Evolutionary conservation across 2,888 invertebrate genomes (phyloP).

Genomic region (Tachystola acroxantha): DNA sequence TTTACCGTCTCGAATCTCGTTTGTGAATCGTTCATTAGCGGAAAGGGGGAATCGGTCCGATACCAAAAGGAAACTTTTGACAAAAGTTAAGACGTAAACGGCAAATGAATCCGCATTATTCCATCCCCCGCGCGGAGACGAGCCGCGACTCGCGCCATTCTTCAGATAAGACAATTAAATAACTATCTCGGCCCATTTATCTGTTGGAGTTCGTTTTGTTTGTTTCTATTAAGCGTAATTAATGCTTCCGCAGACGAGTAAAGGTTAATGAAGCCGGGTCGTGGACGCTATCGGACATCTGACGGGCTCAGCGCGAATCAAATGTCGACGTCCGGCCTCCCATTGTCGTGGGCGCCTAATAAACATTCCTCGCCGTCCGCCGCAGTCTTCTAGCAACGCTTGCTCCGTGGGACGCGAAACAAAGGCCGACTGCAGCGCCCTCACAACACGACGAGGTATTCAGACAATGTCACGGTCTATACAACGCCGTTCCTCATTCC

Average conservation of each 20-base stretch:
- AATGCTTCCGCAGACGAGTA: constrained; percentile 52
- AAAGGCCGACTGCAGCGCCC: too few relatives aligned
- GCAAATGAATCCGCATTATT: constrained; percentile 65
- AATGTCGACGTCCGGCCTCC: constrained; percentile 11
- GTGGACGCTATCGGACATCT: constrained; percentile 51
- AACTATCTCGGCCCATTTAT: constrained; percentile 69
- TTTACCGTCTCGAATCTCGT: constrained; percentile 52
- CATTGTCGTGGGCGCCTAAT: constrained; percentile 11
- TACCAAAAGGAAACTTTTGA: constrained; percentile 54
- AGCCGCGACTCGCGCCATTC: constrained; percentile 32
- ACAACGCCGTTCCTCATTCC: constrained; percentile 21
- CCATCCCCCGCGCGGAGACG: constrained; percentile 27
- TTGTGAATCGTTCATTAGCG: constrained; percentile 63
- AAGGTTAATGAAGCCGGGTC: constrained; percentile 63
- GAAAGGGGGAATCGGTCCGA: constrained; percentile 41
- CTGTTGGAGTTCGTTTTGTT: constrained; percentile 64
- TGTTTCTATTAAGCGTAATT: constrained; percentile 72
- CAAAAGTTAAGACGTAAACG: constrained; percentile 65
- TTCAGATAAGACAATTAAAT: constrained; percentile 67
- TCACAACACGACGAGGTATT: too few relatives aligned
- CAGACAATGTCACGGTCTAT: constrained; percentile 16
- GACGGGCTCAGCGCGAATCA: constrained; percentile 30
- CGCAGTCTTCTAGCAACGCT: constrained; percentile 3
- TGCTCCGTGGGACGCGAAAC: too few relatives aligned
- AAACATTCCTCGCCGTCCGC: constrained; percentile 10